phyloP scores from a whole-genome alignment of 1,140 invertebrate species.

The Drosophila truncata region DNA sequence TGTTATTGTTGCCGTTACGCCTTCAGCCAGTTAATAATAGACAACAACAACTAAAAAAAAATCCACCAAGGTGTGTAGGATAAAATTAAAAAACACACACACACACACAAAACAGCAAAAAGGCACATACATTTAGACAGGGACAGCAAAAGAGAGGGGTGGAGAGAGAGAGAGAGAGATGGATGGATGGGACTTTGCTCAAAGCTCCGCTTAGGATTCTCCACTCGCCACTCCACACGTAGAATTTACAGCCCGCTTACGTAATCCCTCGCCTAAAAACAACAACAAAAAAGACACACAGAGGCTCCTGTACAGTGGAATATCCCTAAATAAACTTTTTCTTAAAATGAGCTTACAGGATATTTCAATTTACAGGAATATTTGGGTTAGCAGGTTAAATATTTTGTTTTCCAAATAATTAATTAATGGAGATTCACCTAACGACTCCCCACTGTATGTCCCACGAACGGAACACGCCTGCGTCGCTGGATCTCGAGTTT shows the following conservation, averaged over 20 bases:
- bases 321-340: neutral
- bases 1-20: constrained; percentile 61
- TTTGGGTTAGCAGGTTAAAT: neutral
- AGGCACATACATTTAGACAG: constrained; percentile 15
- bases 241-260: constrained; percentile 80
- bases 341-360: neutral
- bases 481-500: constrained; percentile 76
- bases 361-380: neutral
- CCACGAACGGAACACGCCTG: constrained; percentile 50
- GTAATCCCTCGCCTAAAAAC: constrained; percentile 56
- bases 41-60: constrained; percentile 49
- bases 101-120: constrained; percentile 38
- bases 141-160: neutral
- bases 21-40: constrained; percentile 66
- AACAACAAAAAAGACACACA: constrained; percentile 39
- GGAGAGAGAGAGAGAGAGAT: constrained; percentile 26
- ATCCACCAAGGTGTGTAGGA: constrained; percentile 63
- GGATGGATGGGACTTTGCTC: constrained; percentile 42
- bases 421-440: neutral
- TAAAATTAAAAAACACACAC: constrained; percentile 44
- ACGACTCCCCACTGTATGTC: constrained; percentile 29
- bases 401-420: neutral
- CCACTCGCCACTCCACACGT: constrained; percentile 60
- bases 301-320: constrained; percentile 56
- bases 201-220: constrained; percentile 68